Base-by-base conservation (phyloP, 2,888 invertebrate species). In the Macroteleia sp. region DNA sequence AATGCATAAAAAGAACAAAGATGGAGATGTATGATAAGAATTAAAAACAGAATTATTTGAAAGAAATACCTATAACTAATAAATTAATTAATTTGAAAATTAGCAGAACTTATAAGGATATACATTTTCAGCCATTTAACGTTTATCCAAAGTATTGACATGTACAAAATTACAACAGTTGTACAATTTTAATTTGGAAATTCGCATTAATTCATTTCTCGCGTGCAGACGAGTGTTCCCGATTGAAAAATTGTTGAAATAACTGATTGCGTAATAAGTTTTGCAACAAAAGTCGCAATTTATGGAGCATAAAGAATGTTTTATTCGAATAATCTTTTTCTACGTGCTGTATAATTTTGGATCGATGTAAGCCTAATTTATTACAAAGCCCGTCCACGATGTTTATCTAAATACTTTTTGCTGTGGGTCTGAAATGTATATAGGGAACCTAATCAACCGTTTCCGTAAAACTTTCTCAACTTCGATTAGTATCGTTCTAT, bases 331-430 rank as follows among this genome's bases (percentile, higher is more conserved):
- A 22, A 32, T 3, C 32, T 36, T 46, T 42, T 44, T 30, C 32
- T 32, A 28, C 46, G 36, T 30, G 1, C 48, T 22, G 48, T 39
- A 48, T 48, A 41, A 70, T 61, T 62, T 48, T 30, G 25, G 75
- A 69, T 75, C 67, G 67, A 75, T 62, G 48, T 19, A 25, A 75
- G 62, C 36, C 42, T 61, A 67, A 75, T 75, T 75, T 75, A 75
- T 75, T 41, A 61, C 67, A 46, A 54, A 42, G 54, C 36, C 50
- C n/a, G 61, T 30, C 17, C 32, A 3, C 57, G 74, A 74, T 74
- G 74, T 67, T 69, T 75, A 75, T 75, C 75, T 75, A 75, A 75
- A 75, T 75, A 50, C 75, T 69, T 67, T 62, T 75, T 62, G 69
- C 62, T 69, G 62, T 56, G 34, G 16, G 1, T 22, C 32, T 16